Base-by-base conservation (phyloP, 2,797 vertebrate species). In the Fratercula arctica region DNA sequence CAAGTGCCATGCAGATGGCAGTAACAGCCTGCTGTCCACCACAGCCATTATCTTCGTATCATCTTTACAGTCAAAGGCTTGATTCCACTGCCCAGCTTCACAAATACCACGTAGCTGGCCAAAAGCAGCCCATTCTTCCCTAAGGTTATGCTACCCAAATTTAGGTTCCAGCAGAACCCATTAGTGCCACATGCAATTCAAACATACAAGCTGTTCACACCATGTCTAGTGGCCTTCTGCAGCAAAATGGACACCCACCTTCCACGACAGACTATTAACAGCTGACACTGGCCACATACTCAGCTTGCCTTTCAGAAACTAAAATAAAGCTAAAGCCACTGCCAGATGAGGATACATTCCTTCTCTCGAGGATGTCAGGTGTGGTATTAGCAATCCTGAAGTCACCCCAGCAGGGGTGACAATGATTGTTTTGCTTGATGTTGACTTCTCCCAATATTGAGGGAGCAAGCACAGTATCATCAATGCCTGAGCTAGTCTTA, bases 1-100 rank as follows among this genome's bases (percentile, higher is more conserved):
- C 11, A 0, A 24, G 8, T 21, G 51, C n/a, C 60, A 39, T 0
- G 0, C 45, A 67, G 43, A 39, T 5, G 24, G 68, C 6, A 64
- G 4, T 15, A 29, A 7, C 4, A 83, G 54, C 75, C 87, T 61
- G 67, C 78, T 87, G 82, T 29, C 75, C 75, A 57, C 66, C 46
- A 33, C 8, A 66, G 72, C 54, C 46, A 23, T 43, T 13, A 26
- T 8, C 72, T 73, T 15, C 26, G 5, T 9, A 63, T 37, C 54
- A 29, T 19, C 46, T 64, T n/a, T 33, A 11, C 33, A 63, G 56
- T 23, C 41, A 61, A 28, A 57, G 28, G 50, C 46, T 51, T 19
- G 15, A 41, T 19, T n/a, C 33, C 43, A n/a, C 25, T 33, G 29
- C 39, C 19, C 29, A 51, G 16, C 43, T 77, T 60, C 60, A 70